A percentile compares a stretch with the other conserved stretches of the same genome.
Conservation (phyloP, 1,140 invertebrate genomes). For the Platyscapa corneri region DNA sequence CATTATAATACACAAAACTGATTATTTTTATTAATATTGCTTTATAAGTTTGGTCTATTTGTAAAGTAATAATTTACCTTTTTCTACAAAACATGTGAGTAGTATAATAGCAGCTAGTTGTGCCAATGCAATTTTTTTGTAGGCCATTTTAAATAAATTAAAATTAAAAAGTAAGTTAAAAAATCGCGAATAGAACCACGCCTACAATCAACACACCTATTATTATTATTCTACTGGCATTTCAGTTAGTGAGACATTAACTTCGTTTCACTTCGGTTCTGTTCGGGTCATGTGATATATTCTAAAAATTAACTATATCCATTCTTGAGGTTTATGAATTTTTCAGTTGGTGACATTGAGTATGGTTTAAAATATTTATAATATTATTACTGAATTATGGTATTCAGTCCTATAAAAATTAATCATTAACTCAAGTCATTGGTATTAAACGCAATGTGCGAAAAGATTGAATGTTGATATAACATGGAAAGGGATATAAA, state of each 20-base stretch:
- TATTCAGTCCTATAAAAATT: no score
- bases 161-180: constrained; percentile 38
- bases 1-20: not conserved
- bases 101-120: constrained; percentile 29
- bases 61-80: constrained; percentile 42
- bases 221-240: constrained; percentile 39
- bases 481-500: no score
- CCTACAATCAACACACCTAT: constrained; percentile 41
- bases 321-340: not conserved
- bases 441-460: no score
- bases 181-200: constrained; percentile 5
- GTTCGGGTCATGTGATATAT: constrained; percentile 36
- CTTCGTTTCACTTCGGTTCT: constrained; percentile 28
- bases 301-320: not conserved
- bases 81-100: constrained; percentile 38
- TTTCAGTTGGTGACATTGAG: not conserved
- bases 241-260: not conserved
- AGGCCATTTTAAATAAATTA: constrained; percentile 44
- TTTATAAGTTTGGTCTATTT: not conserved
- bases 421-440: no score
- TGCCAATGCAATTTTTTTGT: constrained; percentile 6
- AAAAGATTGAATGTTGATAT: no score
- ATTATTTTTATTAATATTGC: not conserved
- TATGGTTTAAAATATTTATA: not conserved
- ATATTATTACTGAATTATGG: no score